A percentile compares a stretch with the other conserved stretches of the same genome.
These are phyloP conservation scores for Actinernus sp. DNA, from an alignment of 92 coral and sea anemone species.

Conservation along the genomic window DNA sequence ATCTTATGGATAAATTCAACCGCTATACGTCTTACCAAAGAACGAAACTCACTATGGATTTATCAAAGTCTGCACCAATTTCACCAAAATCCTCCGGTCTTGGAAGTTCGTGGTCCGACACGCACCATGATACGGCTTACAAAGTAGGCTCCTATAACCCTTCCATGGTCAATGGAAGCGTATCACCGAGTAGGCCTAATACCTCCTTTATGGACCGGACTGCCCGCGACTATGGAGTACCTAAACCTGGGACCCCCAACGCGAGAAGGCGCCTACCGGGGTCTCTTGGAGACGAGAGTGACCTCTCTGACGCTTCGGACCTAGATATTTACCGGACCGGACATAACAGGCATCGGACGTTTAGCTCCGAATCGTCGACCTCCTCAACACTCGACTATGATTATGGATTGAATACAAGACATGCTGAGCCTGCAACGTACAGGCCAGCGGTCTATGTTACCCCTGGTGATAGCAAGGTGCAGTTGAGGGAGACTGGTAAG, in stretches of 20 bases:
- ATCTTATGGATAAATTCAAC: slow-evolving; percentile 47
- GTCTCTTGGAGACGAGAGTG: slow-evolving; percentile 62
- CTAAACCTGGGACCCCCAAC: no score
- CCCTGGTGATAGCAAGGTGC: slow-evolving; percentile 18
- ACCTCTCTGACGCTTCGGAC: slow-evolving; percentile 45
- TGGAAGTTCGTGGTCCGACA: slow-evolving; percentile 52
- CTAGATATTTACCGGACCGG: neutral
- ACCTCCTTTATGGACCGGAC: no score
- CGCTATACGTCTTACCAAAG: slow-evolving; percentile 14
- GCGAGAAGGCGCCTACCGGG: slow-evolving; percentile 31
- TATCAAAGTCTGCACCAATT: no score
- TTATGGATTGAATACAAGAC: slow-evolving; percentile 19
- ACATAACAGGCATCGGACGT: slow-evolving; percentile 35
- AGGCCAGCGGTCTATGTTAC: neutral
- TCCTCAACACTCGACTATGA: slow-evolving; percentile 59
- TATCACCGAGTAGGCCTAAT: neutral
- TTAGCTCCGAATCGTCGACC: slow-evolving; percentile 57
- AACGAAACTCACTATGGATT: slow-evolving; percentile 14
- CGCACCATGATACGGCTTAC: slow-evolving; percentile 19
- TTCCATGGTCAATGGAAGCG: neutral
- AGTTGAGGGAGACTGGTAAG: slow-evolving; percentile 22
- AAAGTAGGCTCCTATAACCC: slow-evolving; percentile 12
- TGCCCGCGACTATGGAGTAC: no score
- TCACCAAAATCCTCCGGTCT: slow-evolving; percentile 35
- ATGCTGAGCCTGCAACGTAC: slow-evolving; percentile 14